Base-by-base conservation (phyloP, 2,113 vertebrate species). In the Turdus rufiventris region DNA sequence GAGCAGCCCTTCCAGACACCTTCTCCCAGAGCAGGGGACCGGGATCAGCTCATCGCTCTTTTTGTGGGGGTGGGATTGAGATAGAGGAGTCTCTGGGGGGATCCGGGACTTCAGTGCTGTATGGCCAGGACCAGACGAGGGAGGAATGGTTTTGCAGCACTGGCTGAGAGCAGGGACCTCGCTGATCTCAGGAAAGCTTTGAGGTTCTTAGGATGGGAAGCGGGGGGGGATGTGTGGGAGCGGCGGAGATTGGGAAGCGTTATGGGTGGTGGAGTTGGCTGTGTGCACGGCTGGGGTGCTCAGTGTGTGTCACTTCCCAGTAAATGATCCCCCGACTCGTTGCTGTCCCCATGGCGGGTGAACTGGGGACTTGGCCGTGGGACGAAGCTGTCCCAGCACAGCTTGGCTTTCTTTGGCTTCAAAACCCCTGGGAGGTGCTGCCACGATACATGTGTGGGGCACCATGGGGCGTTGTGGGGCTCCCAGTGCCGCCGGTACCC, bases 1-100 rank as follows among this genome's bases (percentile, higher is more conserved):
- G 26, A 26, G 38, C 65, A 51, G 87, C 40, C 11, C 36, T 72
- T 31, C 53, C 53, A 34, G 21, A 70, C 25, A 63, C 65, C 40
- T 60, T 78, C 54, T 25, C 17, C 14, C 6, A 7, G 67, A 18
- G 63, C 2, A 1, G 18, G 38, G 43, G 14, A 4, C 57, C 38
- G 33, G 63, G 72, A 28, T 76, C 58, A 45, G 62, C 28, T 40
- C 25, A 4, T 34, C 0, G 0, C 4, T 3, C 2, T 21, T 3
- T 20, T 31, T 8, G 28, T 78, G 36, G 34, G n/a, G 9, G 28
- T 78, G 40, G 38, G 18, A 4, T 15, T 47, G 66, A 68, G 28
- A 21, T 29, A 14, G 43, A 40, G 48, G 40, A 61, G 31, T 28
- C 65, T n/a, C 24, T 31, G 80, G 47, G 45, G 24, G 38, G 3